Percentiles rank a stretch among this genome's conserved stretches.
phyloP scores from a whole-genome alignment of 1,140 invertebrate species.

The Anagrus nilaparvatae region DNA sequence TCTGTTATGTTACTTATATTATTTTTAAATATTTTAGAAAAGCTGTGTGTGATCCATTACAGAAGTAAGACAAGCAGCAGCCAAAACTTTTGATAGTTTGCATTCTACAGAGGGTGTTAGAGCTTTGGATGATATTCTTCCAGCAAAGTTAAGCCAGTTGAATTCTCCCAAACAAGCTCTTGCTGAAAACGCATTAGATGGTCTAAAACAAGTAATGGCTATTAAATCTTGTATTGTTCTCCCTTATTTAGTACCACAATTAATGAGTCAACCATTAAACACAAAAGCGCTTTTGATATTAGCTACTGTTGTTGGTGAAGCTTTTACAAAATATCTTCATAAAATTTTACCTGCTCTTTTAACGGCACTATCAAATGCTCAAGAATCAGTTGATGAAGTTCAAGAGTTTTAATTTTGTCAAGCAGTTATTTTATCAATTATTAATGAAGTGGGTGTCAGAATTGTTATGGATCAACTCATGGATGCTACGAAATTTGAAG shows the following conservation, averaged over 20 bases:
- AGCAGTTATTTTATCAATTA: slow-evolving; percentile 81
- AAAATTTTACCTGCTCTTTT: slow-evolving; percentile 88
- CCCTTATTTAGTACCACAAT: slow-evolving; percentile 90
- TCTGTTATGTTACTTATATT: too few relatives aligned
- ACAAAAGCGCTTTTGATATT: slow-evolving; percentile 87
- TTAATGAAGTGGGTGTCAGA: slow-evolving; percentile 76
- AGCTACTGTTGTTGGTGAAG: slow-evolving; percentile 85
- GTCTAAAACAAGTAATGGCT: slow-evolving; percentile 91
- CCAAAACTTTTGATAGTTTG: slow-evolving; percentile 91
- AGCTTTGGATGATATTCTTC: slow-evolving; percentile 95
- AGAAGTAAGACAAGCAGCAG: slow-evolving; percentile 88
- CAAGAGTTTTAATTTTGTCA: slow-evolving; percentile 88
- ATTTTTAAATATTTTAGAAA: slow-evolving; percentile 43
- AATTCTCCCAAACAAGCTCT: slow-evolving; percentile 62
- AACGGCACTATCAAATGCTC: slow-evolving; percentile 60
- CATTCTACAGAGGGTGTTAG: slow-evolving; percentile 88
- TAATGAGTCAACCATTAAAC: slow-evolving; percentile 79
- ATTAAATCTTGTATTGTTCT: slow-evolving; percentile 92
- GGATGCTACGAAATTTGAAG: slow-evolving; percentile 59
- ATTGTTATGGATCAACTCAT: slow-evolving; percentile 87
- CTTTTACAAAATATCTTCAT: slow-evolving; percentile 66
- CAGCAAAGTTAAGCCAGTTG: slow-evolving; percentile 76
- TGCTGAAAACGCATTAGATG: slow-evolving; percentile 84
- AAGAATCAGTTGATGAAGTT: slow-evolving; percentile 58
- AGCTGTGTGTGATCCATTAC: slow-evolving; percentile 85